These are phyloP conservation scores for Cuculus canorus DNA, from an alignment of 2,797 vertebrate species.

Conservation along the genomic window DNA sequence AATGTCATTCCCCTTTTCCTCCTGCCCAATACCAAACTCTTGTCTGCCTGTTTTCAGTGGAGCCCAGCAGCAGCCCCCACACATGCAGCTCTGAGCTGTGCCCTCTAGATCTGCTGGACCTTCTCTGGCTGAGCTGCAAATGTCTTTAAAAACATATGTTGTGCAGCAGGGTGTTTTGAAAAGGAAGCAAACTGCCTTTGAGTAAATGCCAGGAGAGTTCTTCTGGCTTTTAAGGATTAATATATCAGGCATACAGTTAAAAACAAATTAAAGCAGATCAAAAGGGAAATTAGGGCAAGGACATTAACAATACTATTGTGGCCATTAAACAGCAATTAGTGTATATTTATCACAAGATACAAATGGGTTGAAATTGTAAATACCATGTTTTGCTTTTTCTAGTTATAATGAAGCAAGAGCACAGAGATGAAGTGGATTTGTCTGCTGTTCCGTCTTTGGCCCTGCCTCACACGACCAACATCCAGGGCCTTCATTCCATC, in stretches of 20 bases:
- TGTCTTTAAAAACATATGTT: background rate
- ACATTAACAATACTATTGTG: background rate
- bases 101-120: background rate
- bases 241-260: background rate
- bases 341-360: background rate
- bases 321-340: background rate
- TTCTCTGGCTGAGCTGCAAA: background rate
- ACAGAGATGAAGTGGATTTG: constrained; percentile 91
- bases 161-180: background rate
- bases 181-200: background rate
- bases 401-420: constrained; percentile 97
- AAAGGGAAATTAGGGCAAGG: background rate
- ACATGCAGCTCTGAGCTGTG: background rate
- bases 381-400: constrained; percentile 37
- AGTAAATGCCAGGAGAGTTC: background rate
- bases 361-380: background rate
- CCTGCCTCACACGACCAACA: constrained; percentile 80
- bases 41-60: background rate
- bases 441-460: constrained; percentile 80
- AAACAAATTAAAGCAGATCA: background rate
- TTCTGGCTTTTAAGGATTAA: background rate
- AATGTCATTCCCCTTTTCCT: background rate
- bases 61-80: background rate
- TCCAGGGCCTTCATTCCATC: constrained; percentile 77
- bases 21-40: background rate